phyloP scores from a whole-genome alignment of 2,888 invertebrate species.

The Thereva unica region DNA sequence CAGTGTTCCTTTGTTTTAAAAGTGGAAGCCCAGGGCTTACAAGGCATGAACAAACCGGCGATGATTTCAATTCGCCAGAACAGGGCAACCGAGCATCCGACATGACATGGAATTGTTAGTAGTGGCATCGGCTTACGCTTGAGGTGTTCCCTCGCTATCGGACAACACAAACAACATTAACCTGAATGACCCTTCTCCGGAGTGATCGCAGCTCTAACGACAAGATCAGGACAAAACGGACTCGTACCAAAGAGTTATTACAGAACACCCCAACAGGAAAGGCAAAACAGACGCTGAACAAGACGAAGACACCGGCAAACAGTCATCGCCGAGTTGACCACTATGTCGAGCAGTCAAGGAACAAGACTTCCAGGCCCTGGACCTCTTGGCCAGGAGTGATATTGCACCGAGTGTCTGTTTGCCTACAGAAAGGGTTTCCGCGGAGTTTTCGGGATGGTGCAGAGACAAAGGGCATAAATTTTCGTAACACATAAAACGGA shows the following conservation, averaged over 20 bases:
- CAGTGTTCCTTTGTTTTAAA: constrained; percentile 7
- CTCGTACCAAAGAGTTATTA: constrained; percentile 38
- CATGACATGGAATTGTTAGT: constrained; percentile 41
- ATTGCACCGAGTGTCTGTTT: not conserved
- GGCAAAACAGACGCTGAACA: constrained; percentile 1
- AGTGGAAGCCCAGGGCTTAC: not conserved
- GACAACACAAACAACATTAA: constrained; percentile 42
- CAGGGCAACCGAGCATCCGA: constrained; percentile 33
- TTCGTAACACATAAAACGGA: constrained; percentile 42
- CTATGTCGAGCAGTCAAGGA: constrained; percentile 39
- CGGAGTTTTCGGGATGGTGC: constrained; percentile 4
- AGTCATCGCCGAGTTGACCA: constrained; percentile 27
- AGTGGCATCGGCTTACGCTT: constrained; percentile 42
- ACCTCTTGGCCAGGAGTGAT: constrained; percentile 9
- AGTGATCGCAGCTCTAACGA: constrained; percentile 41
- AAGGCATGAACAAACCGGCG: constrained; percentile 28
- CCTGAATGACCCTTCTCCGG: constrained; percentile 38
- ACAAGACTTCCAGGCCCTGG: constrained; percentile 35
- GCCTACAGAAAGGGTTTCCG: not conserved
- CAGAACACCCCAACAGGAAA: constrained; percentile 30
- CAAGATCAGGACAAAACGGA: constrained; percentile 40
- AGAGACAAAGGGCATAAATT: constrained; percentile 39
- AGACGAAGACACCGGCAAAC: constrained; percentile 15
- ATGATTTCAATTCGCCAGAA: constrained; percentile 39
- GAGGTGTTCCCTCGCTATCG: constrained; percentile 39